phyloP scores from a whole-genome alignment of 1,140 invertebrate genomes.

The Drosophila santomea region DNA sequence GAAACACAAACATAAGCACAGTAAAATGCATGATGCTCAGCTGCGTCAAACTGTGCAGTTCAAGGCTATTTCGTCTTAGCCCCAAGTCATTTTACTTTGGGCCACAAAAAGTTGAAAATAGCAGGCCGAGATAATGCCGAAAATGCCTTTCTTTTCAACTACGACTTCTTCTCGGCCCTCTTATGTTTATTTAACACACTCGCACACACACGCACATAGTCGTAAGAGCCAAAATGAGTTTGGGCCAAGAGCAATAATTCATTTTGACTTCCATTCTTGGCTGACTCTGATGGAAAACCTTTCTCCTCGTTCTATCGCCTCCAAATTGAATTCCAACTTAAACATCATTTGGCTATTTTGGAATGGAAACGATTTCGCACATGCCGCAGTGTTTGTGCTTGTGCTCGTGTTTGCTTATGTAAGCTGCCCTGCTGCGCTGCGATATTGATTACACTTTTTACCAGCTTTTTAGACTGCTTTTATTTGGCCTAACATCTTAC shows the following conservation, averaged over 20 bases:
- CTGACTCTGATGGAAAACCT: conserved; percentile 67
- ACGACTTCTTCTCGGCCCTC: conserved; percentile 16
- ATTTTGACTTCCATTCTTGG: conserved; percentile 54
- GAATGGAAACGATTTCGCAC: conserved; percentile 50
- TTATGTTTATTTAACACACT: conserved; percentile 56
- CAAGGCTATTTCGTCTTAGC: conserved; percentile 56
- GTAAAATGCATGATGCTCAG: conserved; percentile 45
- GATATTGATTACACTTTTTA: conserved; percentile 70
- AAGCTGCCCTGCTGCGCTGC: conserved; percentile 12
- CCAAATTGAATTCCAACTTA: conserved; percentile 69
- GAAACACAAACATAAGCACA: conserved; percentile 1
- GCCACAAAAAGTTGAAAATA: conserved; percentile 47
- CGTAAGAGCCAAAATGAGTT: conserved; percentile 42
- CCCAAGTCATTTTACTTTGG: conserved; percentile 33
- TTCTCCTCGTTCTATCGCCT: conserved; percentile 33
- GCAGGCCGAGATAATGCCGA: conserved; percentile 44
- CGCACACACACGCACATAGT: background rate
- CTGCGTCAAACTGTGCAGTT: conserved; percentile 77
- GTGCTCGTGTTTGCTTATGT: conserved; percentile 27
- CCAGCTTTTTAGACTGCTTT: conserved; percentile 51
- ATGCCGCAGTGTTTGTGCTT: conserved; percentile 17
- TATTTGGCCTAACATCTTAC: conserved; percentile 10
- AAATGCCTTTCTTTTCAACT: conserved; percentile 49
- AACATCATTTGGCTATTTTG: conserved; percentile 67
- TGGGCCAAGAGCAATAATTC: conserved; percentile 70